Conservation (phyloP, 2,888 invertebrate genomes). For the Xanthostigma xanthostigma region DNA sequence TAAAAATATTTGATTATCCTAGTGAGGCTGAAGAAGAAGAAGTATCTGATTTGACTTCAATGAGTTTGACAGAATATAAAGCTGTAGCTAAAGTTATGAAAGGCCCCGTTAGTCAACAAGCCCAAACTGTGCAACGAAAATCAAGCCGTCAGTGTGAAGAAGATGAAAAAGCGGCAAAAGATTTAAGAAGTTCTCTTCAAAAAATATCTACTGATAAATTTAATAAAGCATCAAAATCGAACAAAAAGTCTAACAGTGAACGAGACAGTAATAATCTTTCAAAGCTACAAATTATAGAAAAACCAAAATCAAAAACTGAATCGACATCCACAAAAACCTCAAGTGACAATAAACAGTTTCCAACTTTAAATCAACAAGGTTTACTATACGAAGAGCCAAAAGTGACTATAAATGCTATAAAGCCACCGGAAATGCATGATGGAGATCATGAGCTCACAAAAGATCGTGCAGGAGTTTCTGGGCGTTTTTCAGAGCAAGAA, state of each 20-base stretch:
- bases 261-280: too few species aligned
- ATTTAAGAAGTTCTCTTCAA: conserved; percentile 39
- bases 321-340: too few species aligned
- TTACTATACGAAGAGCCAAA: conserved; percentile 3
- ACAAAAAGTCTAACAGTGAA: too few species aligned
- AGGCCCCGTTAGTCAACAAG: conserved; percentile 57
- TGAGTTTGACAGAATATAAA: conserved; percentile 37
- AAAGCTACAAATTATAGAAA: too few species aligned
- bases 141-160: conserved; percentile 40
- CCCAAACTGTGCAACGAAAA: conserved; percentile 40
- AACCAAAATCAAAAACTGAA: too few species aligned
- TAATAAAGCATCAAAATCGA: too few species aligned
- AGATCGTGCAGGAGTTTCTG: too few species aligned
- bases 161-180: conserved; percentile 35
- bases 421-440: too few species aligned
- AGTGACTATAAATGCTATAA: not conserved
- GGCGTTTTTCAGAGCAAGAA: too few species aligned
- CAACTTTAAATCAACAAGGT: conserved; percentile 2
- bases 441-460: too few species aligned
- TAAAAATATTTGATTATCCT: conserved; percentile 13
- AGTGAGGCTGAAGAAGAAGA: conserved; percentile 10
- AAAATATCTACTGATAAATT: conserved; percentile 19
- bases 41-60: conserved; percentile 18
- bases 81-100: conserved; percentile 60
- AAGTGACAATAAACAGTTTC: not conserved